phyloP scores from a whole-genome alignment of 92 coral and sea anemone genomes.

The Heteractis magnifica region DNA sequence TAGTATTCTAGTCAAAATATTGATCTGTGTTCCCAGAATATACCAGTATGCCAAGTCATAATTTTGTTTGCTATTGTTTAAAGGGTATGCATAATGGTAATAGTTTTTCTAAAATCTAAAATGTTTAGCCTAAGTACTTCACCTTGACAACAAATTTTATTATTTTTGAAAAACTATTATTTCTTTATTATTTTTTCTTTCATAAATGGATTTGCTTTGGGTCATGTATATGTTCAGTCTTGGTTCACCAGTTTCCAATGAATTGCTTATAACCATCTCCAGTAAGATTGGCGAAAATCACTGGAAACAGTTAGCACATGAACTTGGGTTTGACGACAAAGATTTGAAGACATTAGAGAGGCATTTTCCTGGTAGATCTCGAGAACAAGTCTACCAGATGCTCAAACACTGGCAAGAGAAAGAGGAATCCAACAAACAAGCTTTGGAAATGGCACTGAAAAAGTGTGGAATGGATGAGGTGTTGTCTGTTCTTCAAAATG shows the following conservation, averaged over 20 bases:
- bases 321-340: conserved; percentile 62
- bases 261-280: conserved; percentile 42
- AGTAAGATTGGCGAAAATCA: conserved; percentile 68
- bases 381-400: conserved; percentile 71
- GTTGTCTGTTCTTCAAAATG: conserved; percentile 11
- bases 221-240: not conserved
- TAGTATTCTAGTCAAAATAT: no score
- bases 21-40: no score
- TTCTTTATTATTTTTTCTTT: not conserved
- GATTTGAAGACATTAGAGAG: conserved; percentile 44
- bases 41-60: no score
- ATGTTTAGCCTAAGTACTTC: no score
- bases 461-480: conserved; percentile 57
- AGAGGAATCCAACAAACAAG: conserved; percentile 48
- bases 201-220: not conserved
- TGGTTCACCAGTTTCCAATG: conserved; percentile 51
- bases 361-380: conserved; percentile 61
- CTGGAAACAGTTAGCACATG: conserved; percentile 66
- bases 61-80: no score
- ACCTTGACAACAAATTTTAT: no score
- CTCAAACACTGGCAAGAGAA: conserved; percentile 56
- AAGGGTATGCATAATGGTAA: no score
- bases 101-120: no score
- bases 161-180: no score
- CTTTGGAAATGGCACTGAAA: conserved; percentile 41